These are phyloP conservation scores for Cataglyphis albicans DNA, from an alignment of 2,888 invertebrate genomes.

Conservation along the genomic window DNA sequence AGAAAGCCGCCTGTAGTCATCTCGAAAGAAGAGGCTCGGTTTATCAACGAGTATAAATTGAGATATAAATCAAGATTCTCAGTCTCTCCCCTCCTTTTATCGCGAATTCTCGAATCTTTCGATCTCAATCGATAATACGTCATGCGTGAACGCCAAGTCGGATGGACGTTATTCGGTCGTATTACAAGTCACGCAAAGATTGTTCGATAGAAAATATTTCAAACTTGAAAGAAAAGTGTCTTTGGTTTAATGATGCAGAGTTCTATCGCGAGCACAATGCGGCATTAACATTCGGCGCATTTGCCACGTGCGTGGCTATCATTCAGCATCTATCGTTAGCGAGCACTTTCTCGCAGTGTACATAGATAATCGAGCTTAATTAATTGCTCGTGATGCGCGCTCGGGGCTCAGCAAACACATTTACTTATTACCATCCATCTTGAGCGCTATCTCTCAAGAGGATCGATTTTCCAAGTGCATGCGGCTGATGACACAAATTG, in stretches of 20 bases:
- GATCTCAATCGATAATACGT: not conserved
- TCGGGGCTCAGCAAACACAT: slow-evolving; percentile 82
- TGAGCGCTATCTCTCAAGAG: slow-evolving; percentile 79
- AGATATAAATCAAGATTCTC: slow-evolving; percentile 24
- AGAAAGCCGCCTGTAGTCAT: slow-evolving; percentile 60
- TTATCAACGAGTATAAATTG: slow-evolving; percentile 45
- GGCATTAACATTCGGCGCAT: slow-evolving; percentile 72
- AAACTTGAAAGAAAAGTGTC: not conserved
- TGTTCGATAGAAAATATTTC: not conserved
- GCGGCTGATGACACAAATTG: slow-evolving; percentile 76
- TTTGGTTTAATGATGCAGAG: slow-evolving; percentile 1
- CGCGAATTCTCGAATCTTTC: not conserved
- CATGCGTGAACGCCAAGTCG: not conserved
- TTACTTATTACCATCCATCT: slow-evolving; percentile 84
- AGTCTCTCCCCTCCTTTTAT: not conserved
- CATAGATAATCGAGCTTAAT: slow-evolving; percentile 85
- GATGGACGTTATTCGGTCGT: not conserved
- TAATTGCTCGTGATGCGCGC: slow-evolving; percentile 83
- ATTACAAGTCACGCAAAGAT: not conserved
- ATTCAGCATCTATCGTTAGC: slow-evolving; percentile 75
- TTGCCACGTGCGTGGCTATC: slow-evolving; percentile 76
- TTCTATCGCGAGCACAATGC: slow-evolving; percentile 6
- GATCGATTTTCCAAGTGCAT: slow-evolving; percentile 82
- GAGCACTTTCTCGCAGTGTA: slow-evolving; percentile 80
- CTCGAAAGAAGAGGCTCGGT: slow-evolving; percentile 50